These are phyloP conservation scores for Linnaemya vulpina DNA, from an alignment of 2,888 invertebrate species.

Conservation along the genomic window DNA sequence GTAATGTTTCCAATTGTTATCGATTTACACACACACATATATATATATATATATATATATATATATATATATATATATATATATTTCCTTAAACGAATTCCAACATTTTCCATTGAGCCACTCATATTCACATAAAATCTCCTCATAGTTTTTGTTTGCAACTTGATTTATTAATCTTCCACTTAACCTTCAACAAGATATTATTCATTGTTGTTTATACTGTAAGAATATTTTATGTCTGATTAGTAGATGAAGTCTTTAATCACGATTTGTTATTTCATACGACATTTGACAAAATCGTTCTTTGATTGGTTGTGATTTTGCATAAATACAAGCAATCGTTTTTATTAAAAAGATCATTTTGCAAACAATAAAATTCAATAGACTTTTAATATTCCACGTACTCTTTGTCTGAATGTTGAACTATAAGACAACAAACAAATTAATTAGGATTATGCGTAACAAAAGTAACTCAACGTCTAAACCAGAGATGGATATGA, in stretches of 20 bases:
- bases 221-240: neutral
- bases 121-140: neutral
- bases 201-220: neutral
- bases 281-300: conserved; percentile 45
- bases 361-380: conserved; percentile 8
- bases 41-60: too few species aligned
- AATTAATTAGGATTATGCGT: conserved; percentile 32
- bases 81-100: neutral
- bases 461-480: neutral
- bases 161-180: neutral
- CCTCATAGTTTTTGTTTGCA: neutral
- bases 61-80: too few species aligned
- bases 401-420: neutral
- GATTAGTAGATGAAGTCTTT: neutral
- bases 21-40: neutral
- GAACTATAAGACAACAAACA: conserved; percentile 13
- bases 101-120: neutral
- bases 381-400: conserved; percentile 6
- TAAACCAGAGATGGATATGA: neutral
- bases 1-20: neutral
- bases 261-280: conserved; percentile 28
- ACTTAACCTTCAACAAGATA: conserved; percentile 6
- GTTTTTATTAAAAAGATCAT: conserved; percentile 19
- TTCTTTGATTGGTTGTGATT: conserved; percentile 36
- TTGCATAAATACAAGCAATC: neutral